A percentile compares a stretch with the other conserved stretches of the same genome.
These are phyloP conservation scores for Sthenelais limicola DNA, from an alignment of 2,888 invertebrate genomes.

Conservation along the genomic window DNA sequence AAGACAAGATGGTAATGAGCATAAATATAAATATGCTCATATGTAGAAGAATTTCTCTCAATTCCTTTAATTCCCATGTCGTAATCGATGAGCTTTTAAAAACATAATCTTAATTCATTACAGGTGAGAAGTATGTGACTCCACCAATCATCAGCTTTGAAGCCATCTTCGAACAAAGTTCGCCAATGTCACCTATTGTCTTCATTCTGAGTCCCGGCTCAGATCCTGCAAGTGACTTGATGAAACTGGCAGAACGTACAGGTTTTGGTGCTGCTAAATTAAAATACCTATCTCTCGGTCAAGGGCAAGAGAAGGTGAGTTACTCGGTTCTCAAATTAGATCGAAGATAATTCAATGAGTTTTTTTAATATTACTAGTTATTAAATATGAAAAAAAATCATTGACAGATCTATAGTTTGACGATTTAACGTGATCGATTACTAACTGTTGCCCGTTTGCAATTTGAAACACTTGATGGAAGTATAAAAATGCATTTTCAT, in stretches of 20 bases:
- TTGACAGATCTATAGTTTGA: background rate
- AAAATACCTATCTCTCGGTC: slow-evolving; percentile 73
- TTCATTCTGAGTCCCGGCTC: slow-evolving; percentile 74
- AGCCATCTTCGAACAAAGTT: slow-evolving; percentile 88
- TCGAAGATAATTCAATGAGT: background rate
- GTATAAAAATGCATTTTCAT: no score
- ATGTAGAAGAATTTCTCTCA: no score
- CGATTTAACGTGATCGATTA: no score
- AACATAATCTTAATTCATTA: slow-evolving; percentile 74
- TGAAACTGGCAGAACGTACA: slow-evolving; percentile 72
- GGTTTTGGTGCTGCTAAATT: slow-evolving; percentile 72
- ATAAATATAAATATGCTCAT: no score
- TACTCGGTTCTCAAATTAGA: no score
- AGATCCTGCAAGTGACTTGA: slow-evolving; percentile 73
- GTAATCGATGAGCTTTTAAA: no score
- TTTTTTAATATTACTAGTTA: background rate
- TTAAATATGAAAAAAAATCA: background rate
- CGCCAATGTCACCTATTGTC: slow-evolving; percentile 77
- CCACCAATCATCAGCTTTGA: slow-evolving; percentile 90
- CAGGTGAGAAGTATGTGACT: slow-evolving; percentile 86
- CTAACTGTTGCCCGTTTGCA: no score
- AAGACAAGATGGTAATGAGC: no score
- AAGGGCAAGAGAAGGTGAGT: slow-evolving; percentile 72
- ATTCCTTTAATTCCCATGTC: no score
- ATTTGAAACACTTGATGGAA: no score